These are phyloP conservation scores for Heliconius ismenius DNA, from an alignment of 2,888 invertebrate genomes.

Conservation along the genomic window DNA sequence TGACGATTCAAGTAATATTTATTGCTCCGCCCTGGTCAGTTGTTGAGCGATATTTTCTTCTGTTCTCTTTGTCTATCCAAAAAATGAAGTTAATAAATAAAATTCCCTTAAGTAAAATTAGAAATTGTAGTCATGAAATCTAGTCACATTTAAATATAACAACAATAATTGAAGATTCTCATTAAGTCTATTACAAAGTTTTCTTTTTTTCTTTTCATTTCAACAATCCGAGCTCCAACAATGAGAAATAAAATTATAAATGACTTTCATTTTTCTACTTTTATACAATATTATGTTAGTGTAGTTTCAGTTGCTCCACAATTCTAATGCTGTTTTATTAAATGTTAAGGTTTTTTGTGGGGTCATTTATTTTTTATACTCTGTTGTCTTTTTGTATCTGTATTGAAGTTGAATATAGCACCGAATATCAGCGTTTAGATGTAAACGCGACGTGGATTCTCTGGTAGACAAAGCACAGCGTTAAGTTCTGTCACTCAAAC, in stretches of 20 bases:
- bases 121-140: neutral
- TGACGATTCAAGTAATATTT: too few relatives aligned
- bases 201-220: slow-evolving; percentile 7
- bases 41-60: too few relatives aligned
- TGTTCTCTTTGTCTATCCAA: too few relatives aligned
- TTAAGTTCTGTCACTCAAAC: neutral
- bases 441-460: too few relatives aligned
- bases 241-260: slow-evolving; percentile 32
- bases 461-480: neutral
- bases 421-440: too few relatives aligned
- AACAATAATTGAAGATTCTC: slow-evolving; percentile 1
- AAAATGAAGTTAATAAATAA: too few relatives aligned
- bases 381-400: neutral
- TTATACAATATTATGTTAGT: slow-evolving; percentile 39
- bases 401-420: neutral
- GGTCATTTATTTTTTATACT: neutral
- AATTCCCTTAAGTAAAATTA: neutral
- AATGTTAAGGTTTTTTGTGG: neutral
- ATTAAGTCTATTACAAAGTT: slow-evolving; percentile 8
- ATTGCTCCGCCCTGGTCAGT: too few relatives aligned
- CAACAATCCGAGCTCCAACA: slow-evolving; percentile 26
- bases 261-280: slow-evolving; percentile 37
- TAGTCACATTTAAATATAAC: neutral
- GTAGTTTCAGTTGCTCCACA: slow-evolving; percentile 29
- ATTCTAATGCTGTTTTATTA: slow-evolving; percentile 11